Conservation (phyloP, 2,113 vertebrate species). For the Puntigrus tetrazona region DNA sequence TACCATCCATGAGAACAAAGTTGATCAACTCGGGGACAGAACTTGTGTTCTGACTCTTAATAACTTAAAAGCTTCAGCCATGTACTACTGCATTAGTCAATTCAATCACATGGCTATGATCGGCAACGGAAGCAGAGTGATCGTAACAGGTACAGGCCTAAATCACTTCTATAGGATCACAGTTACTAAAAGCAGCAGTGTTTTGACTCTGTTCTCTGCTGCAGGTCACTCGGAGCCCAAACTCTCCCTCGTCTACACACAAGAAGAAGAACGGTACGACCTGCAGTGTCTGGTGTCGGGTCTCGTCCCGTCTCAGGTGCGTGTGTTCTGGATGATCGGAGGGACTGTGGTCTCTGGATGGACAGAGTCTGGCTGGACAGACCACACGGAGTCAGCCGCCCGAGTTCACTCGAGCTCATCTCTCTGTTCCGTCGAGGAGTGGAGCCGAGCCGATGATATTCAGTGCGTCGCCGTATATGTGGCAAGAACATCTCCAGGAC, state of each 20-base stretch:
- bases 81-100: slow-evolving; percentile 34
- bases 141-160: slow-evolving; percentile 43
- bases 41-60: slow-evolving; percentile 1
- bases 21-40: neutral
- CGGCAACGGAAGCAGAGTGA: slow-evolving; percentile 46
- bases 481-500: slow-evolving; percentile 16
- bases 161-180: neutral
- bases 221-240: neutral
- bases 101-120: neutral
- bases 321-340: slow-evolving; percentile 42
- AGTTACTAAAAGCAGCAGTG: neutral
- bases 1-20: no score
- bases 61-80: slow-evolving; percentile 31
- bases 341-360: slow-evolving; percentile 8
- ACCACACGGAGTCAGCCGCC: neutral
- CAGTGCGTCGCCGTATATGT: slow-evolving; percentile 31
- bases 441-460: neutral
- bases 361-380: slow-evolving; percentile 49
- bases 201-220: neutral
- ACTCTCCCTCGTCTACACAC: slow-evolving; percentile 27
- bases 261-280: slow-evolving; percentile 13
- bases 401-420: slow-evolving; percentile 41
- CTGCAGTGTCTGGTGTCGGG: slow-evolving; percentile 48
- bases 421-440: slow-evolving; percentile 21
- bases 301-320: slow-evolving; percentile 34